Base-by-base conservation (phyloP, 2,113 vertebrate genomes). In the Malurus cyaneus region DNA sequence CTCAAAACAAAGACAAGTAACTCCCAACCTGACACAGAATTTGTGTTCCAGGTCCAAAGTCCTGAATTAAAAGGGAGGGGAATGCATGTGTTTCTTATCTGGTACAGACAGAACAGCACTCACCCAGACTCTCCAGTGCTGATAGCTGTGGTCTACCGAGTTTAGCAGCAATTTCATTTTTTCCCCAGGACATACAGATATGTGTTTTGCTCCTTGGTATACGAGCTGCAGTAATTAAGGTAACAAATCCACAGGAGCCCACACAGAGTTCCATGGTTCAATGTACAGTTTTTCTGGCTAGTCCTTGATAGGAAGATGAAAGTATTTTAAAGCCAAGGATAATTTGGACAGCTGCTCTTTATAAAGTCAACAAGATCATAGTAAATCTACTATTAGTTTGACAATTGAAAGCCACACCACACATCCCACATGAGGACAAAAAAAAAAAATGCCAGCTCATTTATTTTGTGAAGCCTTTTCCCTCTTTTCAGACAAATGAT, bases 191-290 rank as follows among this genome's bases (percentile, higher is more conserved):
- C 32, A 57, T 16, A 24, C 32, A 13, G 54, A 12, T 24, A 3
- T 76, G 36, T 61, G 31, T 67, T 94, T 88, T 47, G 21, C 36
- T 91, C 28, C 28, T 81, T 79, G 65, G 14, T 81, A 32, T 19
- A 71, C 11, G 9, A 92, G 41, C 83, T 91, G 56, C 56, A 67
- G 72, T 92, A 93, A 92, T 91, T 71, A 92, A 92, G 86, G 88
- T 77, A 86, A 79, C 80, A 71, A 92, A 94, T 86, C 77, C 84
- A 49, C 29, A 66, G 72, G 32, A 77, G 62, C 80, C 79, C 80
- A 78, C 31, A 5, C 15, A 10, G 91, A 32, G 31, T 64, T 67
- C 80, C 36, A 20, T 0, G 0, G 49, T 61, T 81, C 29, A 9
- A 61, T 44, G 42, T 79, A 32, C 15, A 32, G 46, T 53, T 59